A percentile compares a stretch with the other conserved stretches of the same genome.
These are phyloP conservation scores for Ceratina australensis DNA, from an alignment of 1,140 invertebrate species.

Conservation along the genomic window DNA sequence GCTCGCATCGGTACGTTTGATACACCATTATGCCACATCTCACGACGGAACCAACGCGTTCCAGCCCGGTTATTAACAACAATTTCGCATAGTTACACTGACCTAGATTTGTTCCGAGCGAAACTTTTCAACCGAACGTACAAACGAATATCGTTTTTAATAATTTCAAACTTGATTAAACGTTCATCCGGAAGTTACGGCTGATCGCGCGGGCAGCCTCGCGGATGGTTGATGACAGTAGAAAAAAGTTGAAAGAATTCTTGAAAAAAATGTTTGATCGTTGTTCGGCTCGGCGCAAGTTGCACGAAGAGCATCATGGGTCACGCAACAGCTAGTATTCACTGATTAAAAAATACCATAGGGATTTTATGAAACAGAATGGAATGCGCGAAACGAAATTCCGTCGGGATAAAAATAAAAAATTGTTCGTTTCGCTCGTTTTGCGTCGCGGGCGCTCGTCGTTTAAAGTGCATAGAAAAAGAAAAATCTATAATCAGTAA, in stretches of 20 bases:
- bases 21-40: too few species aligned
- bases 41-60: too few species aligned
- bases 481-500: too few species aligned
- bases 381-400: not conserved
- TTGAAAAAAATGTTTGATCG: not conserved
- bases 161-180: slow-evolving; percentile 34
- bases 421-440: too few species aligned
- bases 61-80: not conserved
- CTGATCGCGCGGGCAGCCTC: not conserved
- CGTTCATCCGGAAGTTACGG: slow-evolving; percentile 1
- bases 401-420: too few species aligned
- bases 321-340: not conserved
- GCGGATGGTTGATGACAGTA: slow-evolving; percentile 1
- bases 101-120: not conserved
- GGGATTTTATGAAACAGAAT: not conserved
- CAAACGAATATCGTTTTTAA: slow-evolving; percentile 1
- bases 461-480: too few species aligned
- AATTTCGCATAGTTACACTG: too few species aligned
- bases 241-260: not conserved
- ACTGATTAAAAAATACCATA: not conserved
- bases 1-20: too few species aligned
- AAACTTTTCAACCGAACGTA: slow-evolving; percentile 1
- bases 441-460: too few species aligned
- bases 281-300: too few species aligned
- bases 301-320: not conserved